Base-by-base conservation (phyloP, 2,797 vertebrate species). In the Sebastes iracundus region DNA sequence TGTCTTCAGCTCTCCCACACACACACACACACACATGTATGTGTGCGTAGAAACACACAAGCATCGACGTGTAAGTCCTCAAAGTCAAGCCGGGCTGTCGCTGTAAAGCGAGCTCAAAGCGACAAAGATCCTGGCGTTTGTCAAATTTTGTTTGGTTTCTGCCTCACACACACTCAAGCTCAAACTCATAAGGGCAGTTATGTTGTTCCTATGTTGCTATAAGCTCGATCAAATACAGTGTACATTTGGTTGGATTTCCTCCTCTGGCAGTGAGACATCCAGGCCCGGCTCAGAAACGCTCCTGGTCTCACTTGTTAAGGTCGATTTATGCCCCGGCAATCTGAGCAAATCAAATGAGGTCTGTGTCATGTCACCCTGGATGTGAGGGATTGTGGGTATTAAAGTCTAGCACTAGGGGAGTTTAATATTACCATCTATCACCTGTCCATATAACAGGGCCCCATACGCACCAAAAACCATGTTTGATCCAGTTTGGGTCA, bases 231-330 rank as follows among this genome's bases (percentile, higher is more conserved):
- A 82, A 87, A 72, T n/a, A 61, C 2, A 38, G 33, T 10, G 59
- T n/a, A 22, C 52, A 33, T 1, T 28, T 28, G 52, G 28, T 32
- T 63, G 55, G 64, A 27, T 73, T 62, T 38, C 53, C 56, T 64
- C 38, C 75, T 23, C 30, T 58, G 72, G 52, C 38, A n/a, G 53
- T 10, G 53, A 61, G 16, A 67, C 42, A 83, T 58, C 79, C 56
- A 42, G 23, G 33, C 63, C 72, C 22, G 56, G n/a, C 62, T 49
- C 55, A 64, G 18, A 68, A 14, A 16, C 2, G 65, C 78, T 74
- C 63, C 77, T 42, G 77, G 71, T 81, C 81, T 84, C 38, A 75
- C 68, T 86, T 81, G 82, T 79, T 80, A 77, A 72, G 80, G 82
- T 88, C 67, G 55, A 78, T 86, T 87, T 67, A 80, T 67, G 76